Conservation (phyloP, 2,797 vertebrate species). For the Lutjanus argentimaculatus region DNA sequence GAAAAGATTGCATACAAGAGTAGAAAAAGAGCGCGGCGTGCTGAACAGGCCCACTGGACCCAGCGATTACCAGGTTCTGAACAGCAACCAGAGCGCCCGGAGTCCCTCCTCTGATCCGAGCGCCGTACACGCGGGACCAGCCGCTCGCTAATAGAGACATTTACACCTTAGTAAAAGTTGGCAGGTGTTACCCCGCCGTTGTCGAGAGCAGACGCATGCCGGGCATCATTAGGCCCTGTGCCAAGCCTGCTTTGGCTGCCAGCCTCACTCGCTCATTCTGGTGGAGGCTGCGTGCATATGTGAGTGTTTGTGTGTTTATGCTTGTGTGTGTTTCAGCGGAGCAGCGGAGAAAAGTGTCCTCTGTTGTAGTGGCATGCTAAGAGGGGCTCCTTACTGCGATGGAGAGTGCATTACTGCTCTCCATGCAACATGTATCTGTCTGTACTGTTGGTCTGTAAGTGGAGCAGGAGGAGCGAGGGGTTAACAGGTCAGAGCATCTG, state of each 20-base stretch:
- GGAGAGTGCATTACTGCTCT: slow-evolving; percentile 42
- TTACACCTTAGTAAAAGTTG: slow-evolving; percentile 98
- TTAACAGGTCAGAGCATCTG: background rate
- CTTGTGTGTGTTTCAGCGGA: slow-evolving; percentile 24
- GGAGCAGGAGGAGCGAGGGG: background rate
- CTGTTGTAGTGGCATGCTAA: slow-evolving; percentile 62
- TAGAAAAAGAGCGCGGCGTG: slow-evolving; percentile 50
- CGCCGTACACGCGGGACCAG: slow-evolving; percentile 72
- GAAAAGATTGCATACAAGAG: slow-evolving; percentile 65
- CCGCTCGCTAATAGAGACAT: slow-evolving; percentile 96
- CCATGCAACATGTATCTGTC: slow-evolving; percentile 50
- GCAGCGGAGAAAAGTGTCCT: slow-evolving; percentile 56
- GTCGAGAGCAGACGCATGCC: slow-evolving; percentile 95
- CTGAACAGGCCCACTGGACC: slow-evolving; percentile 79
- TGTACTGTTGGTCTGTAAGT: slow-evolving; percentile 13
- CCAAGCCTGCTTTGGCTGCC: slow-evolving; percentile 93
- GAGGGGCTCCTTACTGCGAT: slow-evolving; percentile 47
- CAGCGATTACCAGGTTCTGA: slow-evolving; percentile 79
- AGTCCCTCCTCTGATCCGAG: slow-evolving; percentile 90
- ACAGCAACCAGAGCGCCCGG: slow-evolving; percentile 85
- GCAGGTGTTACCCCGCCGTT: slow-evolving; percentile 95
- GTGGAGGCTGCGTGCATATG: slow-evolving; percentile 44
- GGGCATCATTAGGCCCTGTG: slow-evolving; percentile 97
- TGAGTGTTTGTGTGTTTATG: slow-evolving; percentile 39
- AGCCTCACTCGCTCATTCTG: slow-evolving; percentile 81